Conservation (phyloP, 2,888 invertebrate genomes). For the Ferrisia virgata region DNA sequence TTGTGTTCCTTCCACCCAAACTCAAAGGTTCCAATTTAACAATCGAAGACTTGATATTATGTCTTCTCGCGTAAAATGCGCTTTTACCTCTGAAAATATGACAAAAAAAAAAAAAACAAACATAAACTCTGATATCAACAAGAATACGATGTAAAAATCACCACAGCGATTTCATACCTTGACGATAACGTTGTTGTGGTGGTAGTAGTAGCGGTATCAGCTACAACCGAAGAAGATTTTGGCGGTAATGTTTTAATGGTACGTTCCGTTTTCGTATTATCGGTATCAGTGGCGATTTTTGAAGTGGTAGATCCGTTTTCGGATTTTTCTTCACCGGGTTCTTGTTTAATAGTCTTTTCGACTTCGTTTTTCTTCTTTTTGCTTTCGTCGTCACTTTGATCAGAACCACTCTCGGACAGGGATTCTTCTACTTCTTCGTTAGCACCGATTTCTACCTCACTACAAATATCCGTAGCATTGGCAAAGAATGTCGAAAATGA, state of each 20-base stretch:
- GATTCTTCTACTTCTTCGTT: conserved; percentile 48
- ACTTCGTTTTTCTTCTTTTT: background rate
- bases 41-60: background rate
- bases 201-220: background rate
- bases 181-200: background rate
- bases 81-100: conserved; percentile 36
- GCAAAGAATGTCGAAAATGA: conserved; percentile 6
- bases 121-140: too few relatives aligned
- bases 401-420: background rate
- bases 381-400: conserved; percentile 21
- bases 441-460: conserved; percentile 51
- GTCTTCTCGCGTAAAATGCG: conserved; percentile 34
- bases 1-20: conserved; percentile 39
- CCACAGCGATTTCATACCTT: background rate
- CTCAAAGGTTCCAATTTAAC: conserved; percentile 33
- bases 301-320: background rate
- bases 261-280: background rate
- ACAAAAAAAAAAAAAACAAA: background rate
- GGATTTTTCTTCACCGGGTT: background rate
- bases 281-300: background rate
- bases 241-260: conserved; percentile 33
- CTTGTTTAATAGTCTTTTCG: background rate
- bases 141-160: too few relatives aligned
- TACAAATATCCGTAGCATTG: conserved; percentile 48
- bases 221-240: background rate